Base-by-base conservation (phyloP, 2,888 invertebrate genomes). In the Drosophila formosana region DNA sequence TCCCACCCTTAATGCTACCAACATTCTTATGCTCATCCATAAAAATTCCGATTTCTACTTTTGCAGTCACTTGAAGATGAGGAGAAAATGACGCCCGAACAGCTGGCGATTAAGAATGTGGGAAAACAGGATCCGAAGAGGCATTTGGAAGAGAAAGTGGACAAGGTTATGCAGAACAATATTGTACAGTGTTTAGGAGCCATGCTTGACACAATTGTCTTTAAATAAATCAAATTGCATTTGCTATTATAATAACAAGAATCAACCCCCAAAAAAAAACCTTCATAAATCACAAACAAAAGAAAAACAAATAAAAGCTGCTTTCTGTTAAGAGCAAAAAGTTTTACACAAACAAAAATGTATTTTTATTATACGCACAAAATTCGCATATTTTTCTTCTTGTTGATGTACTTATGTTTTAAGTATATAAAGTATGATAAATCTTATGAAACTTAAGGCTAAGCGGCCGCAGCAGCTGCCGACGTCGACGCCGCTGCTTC, bases 111-210 rank as follows among this genome's bases (percentile, higher is more conserved):
- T 90, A 99, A 99, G 93, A 99, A 99, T 93, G 99, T 99, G 69
- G 99, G 99, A 60, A 99, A 97, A 93, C 97, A 98, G 93, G 99
- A 99, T 92, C 99, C 99, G 25, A 99, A 99, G 93, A 95, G 99
- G 82, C 99, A 99, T 95, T 94, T 99, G 92, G 99, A 99, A 93
- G 99, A 99, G 92, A 98, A 99, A 93, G 99, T 99, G 23, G 98
- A 98, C 92, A 95, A 97, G 69, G 94, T 99, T 58, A 98, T 99
- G 98, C 96, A 98, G 60, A 96, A 97, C 82, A 99, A 99, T 93
- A 99, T 99, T 92, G 98, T 98, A 63, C 99, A 99, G 93, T 98
- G 97, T 93, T 94, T 99, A 91, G 99, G 99, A 82, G 98, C 99
- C 37, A 98, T 98, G 98, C 94, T 99, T 57, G 98, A 99, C 92